Conservation (phyloP, 2,888 invertebrate species). For the Sympetrum striolatum region DNA sequence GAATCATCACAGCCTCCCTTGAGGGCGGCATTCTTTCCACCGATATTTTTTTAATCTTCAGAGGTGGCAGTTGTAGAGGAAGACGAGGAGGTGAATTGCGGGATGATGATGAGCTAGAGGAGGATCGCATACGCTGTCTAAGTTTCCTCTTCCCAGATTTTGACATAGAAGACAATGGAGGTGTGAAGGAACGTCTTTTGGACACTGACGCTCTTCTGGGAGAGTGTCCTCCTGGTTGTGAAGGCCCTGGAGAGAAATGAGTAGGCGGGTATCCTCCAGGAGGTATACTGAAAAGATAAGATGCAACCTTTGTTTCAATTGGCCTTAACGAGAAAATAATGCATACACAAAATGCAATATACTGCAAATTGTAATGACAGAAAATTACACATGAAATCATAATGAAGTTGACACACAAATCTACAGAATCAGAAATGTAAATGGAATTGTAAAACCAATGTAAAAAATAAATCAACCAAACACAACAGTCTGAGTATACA, state of each 20-base stretch:
- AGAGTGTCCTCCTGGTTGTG: background rate
- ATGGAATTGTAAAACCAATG: too few relatives aligned
- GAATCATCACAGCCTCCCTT: background rate
- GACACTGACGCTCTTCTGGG: background rate
- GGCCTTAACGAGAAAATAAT: too few relatives aligned
- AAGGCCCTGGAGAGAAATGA: background rate
- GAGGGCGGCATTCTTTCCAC: background rate
- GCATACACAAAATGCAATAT: too few relatives aligned
- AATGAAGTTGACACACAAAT: too few relatives aligned
- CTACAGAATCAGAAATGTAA: too few relatives aligned
- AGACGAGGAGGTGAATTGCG: background rate
- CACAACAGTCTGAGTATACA: too few relatives aligned
- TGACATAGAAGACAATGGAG: background rate
- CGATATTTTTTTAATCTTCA: background rate
- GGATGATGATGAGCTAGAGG: constrained; percentile 3
- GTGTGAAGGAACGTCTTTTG: background rate
- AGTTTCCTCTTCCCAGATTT: constrained; percentile 23
- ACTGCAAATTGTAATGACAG: too few relatives aligned
- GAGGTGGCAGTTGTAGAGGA: background rate
- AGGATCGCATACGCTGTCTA: background rate
- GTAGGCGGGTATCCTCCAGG: background rate
- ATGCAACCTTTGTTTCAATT: too few relatives aligned
- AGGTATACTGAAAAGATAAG: background rate
- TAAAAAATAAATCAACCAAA: too few relatives aligned
- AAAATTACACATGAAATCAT: too few relatives aligned